These are phyloP conservation scores for Dynastes tityus DNA, from an alignment of 2,888 invertebrate species.

Conservation along the genomic window DNA sequence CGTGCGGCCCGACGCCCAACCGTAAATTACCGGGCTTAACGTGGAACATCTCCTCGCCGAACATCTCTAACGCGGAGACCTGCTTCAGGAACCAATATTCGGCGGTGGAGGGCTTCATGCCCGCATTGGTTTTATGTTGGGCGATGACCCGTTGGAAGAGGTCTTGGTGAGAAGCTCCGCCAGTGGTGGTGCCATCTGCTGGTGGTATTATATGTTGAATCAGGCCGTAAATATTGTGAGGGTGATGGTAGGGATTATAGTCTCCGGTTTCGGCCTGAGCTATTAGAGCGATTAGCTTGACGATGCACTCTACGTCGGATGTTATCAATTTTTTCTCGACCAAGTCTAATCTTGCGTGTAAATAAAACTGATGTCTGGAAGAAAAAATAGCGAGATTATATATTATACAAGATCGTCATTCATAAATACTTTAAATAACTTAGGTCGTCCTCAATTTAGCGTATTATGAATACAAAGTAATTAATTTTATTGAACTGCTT, in stretches of 20 bases:
- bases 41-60: constrained; percentile 89
- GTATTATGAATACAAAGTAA: too few relatives aligned
- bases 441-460: too few relatives aligned
- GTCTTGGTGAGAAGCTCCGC: constrained; percentile 71
- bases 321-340: constrained; percentile 82
- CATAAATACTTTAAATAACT: too few relatives aligned
- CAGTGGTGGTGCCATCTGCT: constrained; percentile 62
- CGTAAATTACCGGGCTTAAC: constrained; percentile 72
- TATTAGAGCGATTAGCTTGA: constrained; percentile 83
- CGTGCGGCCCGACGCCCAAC: constrained; percentile 89
- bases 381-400: constrained; percentile 44
- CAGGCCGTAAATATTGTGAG: constrained; percentile 76
- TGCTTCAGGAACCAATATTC: constrained; percentile 89
- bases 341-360: constrained; percentile 86
- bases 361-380: constrained; percentile 85
- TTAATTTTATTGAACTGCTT: too few relatives aligned
- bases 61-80: constrained; percentile 84
- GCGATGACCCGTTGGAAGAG: constrained; percentile 77
- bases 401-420: too few relatives aligned
- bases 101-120: constrained; percentile 83
- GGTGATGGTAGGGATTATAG: constrained; percentile 76
- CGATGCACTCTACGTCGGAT: constrained; percentile 79
- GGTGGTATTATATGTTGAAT: constrained; percentile 77
- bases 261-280: constrained; percentile 85
- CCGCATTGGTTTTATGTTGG: constrained; percentile 73